phyloP scores from a whole-genome alignment of 1,140 invertebrate species.

The Parapsyche elsis region DNA sequence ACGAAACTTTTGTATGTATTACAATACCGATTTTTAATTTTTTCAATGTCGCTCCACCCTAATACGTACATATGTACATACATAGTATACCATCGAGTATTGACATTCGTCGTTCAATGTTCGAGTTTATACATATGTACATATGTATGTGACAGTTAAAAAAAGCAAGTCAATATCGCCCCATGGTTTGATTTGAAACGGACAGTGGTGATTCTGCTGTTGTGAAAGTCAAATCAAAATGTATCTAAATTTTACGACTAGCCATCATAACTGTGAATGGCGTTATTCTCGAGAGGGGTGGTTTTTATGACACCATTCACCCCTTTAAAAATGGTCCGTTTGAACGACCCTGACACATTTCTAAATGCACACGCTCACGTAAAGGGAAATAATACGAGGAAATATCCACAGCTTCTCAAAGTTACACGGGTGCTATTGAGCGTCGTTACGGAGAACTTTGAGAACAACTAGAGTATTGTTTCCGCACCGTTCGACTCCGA shows the following conservation, averaged over 20 bases:
- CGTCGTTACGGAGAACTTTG: neutral
- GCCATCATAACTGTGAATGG: conserved; percentile 7
- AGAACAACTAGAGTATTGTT: conserved; percentile 3
- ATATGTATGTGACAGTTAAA: too few species aligned
- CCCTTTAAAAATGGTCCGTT: neutral
- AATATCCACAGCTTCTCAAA: neutral
- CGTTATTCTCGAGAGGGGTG: conserved; percentile 10
- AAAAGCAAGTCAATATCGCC: too few species aligned
- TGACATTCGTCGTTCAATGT: too few species aligned
- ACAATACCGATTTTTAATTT: too few species aligned
- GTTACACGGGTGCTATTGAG: too few species aligned
- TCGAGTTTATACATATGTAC: too few species aligned
- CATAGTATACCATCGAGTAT: too few species aligned
- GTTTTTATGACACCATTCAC: neutral
- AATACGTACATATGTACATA: too few species aligned
- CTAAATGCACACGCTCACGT: neutral
- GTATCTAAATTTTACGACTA: neutral
- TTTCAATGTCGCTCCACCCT: too few species aligned
- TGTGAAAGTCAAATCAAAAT: neutral
- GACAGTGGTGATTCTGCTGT: too few species aligned
- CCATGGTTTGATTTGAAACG: too few species aligned
- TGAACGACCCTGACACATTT: neutral
- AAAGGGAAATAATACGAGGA: neutral
- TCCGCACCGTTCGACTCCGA: neutral
- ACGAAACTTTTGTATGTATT: too few species aligned